Percentiles rank a stretch among this genome's conserved stretches.
phyloP scores from a whole-genome alignment of 1,140 invertebrate species.

The Nasonia giraulti region DNA sequence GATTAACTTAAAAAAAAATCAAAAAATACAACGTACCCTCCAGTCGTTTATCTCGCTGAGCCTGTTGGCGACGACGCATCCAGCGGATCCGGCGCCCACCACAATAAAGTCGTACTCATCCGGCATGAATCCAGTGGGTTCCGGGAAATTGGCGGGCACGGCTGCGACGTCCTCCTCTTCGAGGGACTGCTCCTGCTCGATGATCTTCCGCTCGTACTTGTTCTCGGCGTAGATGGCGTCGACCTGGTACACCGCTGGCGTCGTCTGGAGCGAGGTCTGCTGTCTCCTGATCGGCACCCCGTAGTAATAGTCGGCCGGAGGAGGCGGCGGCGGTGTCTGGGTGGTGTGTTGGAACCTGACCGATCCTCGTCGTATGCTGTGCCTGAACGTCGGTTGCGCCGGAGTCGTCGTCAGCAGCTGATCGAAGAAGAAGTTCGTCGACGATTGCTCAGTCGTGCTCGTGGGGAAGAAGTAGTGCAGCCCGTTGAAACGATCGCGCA shows the following conservation, averaged over 20 bases:
- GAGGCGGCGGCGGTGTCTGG: not conserved
- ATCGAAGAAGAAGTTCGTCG: not conserved
- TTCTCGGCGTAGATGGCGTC: not conserved
- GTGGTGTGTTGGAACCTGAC: not conserved
- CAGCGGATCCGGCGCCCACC: constrained; percentile 81
- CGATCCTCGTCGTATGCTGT: not conserved
- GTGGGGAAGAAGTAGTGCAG: not conserved
- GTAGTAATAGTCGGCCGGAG: not conserved
- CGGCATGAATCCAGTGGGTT: constrained; percentile 9
- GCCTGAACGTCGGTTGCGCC: not conserved
- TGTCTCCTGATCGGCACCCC: not conserved
- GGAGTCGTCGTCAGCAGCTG: not conserved
- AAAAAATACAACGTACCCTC: constrained; percentile 63
- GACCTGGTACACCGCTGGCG: not conserved
- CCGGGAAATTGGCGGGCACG: constrained; percentile 43
- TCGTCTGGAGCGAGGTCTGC: not conserved
- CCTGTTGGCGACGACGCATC: constrained; percentile 80
- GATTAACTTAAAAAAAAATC: too few species aligned
- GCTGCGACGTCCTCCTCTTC: not conserved
- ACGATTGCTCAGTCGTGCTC: not conserved
- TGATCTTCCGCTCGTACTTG: not conserved
- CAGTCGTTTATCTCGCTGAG: constrained; percentile 75
- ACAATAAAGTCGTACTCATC: constrained; percentile 75
- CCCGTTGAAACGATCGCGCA: constrained; percentile 28
- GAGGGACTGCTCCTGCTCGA: not conserved